Conservation (phyloP, 2,888 invertebrate species). For the Neoscelio sp. region DNA sequence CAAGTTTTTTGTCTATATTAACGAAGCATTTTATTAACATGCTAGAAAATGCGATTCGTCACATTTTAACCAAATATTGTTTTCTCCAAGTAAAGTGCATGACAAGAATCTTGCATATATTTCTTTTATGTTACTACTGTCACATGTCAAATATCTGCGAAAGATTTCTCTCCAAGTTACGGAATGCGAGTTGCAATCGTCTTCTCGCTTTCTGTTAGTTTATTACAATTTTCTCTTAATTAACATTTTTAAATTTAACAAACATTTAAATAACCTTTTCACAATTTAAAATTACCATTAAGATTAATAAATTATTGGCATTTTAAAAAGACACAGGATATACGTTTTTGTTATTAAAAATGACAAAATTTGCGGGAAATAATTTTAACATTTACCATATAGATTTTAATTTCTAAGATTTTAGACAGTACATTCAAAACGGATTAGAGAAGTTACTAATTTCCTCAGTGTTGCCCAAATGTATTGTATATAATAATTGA, state of each 20-base stretch:
- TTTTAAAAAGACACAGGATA: too few species aligned
- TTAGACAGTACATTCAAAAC: too few species aligned
- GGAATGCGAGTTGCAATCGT: slow-evolving; percentile 30
- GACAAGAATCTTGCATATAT: slow-evolving; percentile 25
- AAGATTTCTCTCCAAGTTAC: slow-evolving; percentile 39
- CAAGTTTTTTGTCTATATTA: slow-evolving; percentile 18
- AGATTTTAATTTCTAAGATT: too few species aligned
- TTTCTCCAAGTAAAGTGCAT: slow-evolving; percentile 3
- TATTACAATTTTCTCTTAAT: slow-evolving; percentile 43
- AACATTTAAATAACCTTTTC: background rate
- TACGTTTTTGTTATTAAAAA: too few species aligned
- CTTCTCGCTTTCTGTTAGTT: slow-evolving; percentile 42
- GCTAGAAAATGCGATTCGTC: background rate
- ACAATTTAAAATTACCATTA: too few species aligned
- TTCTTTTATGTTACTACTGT: slow-evolving; percentile 18
- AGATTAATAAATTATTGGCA: too few species aligned
- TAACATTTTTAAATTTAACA: slow-evolving; percentile 29
- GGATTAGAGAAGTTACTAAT: too few species aligned
- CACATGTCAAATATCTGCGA: slow-evolving; percentile 27
- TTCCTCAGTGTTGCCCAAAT: too few species aligned
- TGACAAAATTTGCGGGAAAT: too few species aligned
- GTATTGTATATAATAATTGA: too few species aligned
- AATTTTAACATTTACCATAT: too few species aligned
- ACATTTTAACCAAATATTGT: slow-evolving; percentile 22
- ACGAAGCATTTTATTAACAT: slow-evolving; percentile 30